A percentile compares a stretch with the other conserved stretches of the same genome.
Conservation (phyloP, 2,797 vertebrate genomes). For the Pelobates cultripes region DNA sequence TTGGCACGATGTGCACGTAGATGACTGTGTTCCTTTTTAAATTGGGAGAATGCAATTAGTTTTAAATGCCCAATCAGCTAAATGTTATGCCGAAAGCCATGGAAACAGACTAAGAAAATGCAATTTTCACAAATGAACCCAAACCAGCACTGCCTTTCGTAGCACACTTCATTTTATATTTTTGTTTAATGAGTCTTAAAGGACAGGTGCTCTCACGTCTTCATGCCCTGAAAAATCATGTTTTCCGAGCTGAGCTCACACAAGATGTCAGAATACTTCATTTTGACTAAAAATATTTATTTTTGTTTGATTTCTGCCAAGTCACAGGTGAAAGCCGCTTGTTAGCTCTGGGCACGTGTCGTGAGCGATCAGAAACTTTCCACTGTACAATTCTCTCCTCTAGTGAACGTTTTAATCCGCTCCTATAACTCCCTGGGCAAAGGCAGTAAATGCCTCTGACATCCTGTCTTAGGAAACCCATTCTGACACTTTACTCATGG, state of each 20-base stretch:
- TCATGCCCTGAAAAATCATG: slow-evolving; percentile 27
- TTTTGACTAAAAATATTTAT: slow-evolving; percentile 29
- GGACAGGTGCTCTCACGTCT: slow-evolving; percentile 33
- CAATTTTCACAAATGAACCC: background rate
- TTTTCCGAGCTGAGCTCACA: slow-evolving; percentile 38
- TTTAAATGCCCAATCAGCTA: background rate
- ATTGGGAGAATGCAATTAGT: background rate
- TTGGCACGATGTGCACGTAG: background rate
- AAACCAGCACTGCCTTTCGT: background rate
- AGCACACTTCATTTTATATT: background rate
- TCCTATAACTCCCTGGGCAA: background rate
- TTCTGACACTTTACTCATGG: background rate
- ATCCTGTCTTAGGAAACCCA: background rate
- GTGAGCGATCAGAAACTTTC: slow-evolving; percentile 5
- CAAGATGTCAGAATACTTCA: slow-evolving; percentile 31
- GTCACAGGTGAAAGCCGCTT: slow-evolving; percentile 32
- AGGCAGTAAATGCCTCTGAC: background rate
- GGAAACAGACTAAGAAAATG: background rate
- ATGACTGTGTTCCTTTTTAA: background rate
- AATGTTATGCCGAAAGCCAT: background rate
- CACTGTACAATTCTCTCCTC: background rate
- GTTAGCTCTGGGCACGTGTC: slow-evolving; percentile 6
- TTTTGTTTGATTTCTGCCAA: slow-evolving; percentile 29
- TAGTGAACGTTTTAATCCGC: background rate
- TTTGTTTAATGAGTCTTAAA: background rate